Base-by-base conservation (phyloP, 92 coral and sea anemone genomes). In the Phenganax marumi region DNA sequence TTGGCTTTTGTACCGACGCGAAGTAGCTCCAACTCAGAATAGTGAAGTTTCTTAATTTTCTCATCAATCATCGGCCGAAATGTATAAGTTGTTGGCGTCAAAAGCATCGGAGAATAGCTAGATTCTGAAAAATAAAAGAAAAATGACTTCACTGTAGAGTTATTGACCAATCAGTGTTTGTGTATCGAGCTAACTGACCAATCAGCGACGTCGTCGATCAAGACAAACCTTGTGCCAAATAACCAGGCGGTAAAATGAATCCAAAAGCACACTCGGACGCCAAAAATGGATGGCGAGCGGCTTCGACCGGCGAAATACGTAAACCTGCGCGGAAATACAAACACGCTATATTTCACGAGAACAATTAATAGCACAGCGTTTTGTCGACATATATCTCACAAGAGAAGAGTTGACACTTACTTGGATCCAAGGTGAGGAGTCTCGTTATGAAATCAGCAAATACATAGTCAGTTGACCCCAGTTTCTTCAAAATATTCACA, bases 381-480 rank as follows among this genome's bases (percentile, higher is more conserved):
- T 33, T 33, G 2, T 33, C 43, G 43, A 33, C 43, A 33, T 33
- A 33, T 33, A 33, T 33, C 4, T 33, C 4, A 33, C 43, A 4
- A 33, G 2, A 33, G 26, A 65, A 17, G 47, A 69, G 12, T 47
- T 56, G 25, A 14, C 7, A 84, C 90, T 89, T 83, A 93, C 97
- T 79, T 80, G 97, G 97, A 18, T 90, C 90, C 63, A 90, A 93
- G 50, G 87, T 89, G 47, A 93, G 89, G 21, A 93, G 71, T 1
- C 94, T 90, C 61, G 90, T 89, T 55, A 93, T 63, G 60, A 93
- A 93, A 86, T 87, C 89, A 25, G 97, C 92, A 76, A 93, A 93
- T 11, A 76, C 70, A 63, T 83, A 93, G 78, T 92, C 86, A 64
- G 87, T 86, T 54, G 91, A 89, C 50, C 81, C 85, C 51, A 93